These are phyloP conservation scores for Jordanella pulchra DNA, from an alignment of 2,797 vertebrate species.

Conservation along the genomic window DNA sequence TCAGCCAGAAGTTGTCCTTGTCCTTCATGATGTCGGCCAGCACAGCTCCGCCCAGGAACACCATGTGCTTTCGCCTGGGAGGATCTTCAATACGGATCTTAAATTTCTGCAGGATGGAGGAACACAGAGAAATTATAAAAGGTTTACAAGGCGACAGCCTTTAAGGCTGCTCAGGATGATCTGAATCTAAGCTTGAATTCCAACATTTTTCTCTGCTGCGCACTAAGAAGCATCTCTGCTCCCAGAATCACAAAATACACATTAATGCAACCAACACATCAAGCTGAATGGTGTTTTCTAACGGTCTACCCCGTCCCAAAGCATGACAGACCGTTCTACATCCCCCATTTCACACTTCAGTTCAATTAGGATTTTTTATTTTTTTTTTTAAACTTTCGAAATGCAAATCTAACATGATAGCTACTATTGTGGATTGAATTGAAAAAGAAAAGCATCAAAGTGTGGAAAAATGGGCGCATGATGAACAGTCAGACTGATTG, in stretches of 20 bases:
- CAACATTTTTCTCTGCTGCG: not conserved
- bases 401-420: not conserved
- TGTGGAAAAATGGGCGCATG: not conserved
- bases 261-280: not conserved
- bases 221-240: not conserved
- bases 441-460: not conserved
- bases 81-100: constrained; percentile 86
- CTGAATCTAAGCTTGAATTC: not conserved
- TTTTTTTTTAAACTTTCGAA: not conserved
- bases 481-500: not conserved
- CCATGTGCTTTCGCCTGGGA: constrained; percentile 96
- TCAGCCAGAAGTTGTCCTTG: constrained; percentile 99
- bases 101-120: constrained; percentile 75
- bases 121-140: constrained; percentile 17
- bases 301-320: no score
- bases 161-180: constrained; percentile 6
- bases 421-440: no score
- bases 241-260: not conserved
- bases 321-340: no score
- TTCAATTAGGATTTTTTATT: no score
- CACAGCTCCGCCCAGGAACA: constrained; percentile 95
- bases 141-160: constrained; percentile 1
- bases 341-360: no score
- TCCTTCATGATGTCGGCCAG: constrained; percentile 99
- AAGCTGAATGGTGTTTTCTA: not conserved